phyloP scores from a whole-genome alignment of 2,888 invertebrate species.

The Drosophila mercatorum region DNA sequence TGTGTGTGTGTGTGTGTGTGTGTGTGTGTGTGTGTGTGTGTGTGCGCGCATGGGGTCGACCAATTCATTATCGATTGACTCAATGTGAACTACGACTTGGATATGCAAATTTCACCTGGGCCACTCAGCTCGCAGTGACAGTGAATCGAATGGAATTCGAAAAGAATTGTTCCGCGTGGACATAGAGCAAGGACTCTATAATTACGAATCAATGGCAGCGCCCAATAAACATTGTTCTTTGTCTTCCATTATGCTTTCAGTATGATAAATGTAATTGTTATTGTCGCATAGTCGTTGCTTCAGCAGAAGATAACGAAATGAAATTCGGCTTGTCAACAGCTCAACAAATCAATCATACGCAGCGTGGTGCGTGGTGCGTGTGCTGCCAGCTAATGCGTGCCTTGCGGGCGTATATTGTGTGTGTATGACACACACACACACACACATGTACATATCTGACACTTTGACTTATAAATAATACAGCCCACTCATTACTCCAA shows the following conservation, averaged over 20 bases:
- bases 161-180: constrained; percentile 1
- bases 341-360: constrained; percentile 78
- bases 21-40: constrained; percentile 17
- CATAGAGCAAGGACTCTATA: constrained; percentile 24
- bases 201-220: constrained; percentile 44
- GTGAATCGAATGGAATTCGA: neutral
- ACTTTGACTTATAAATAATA: constrained; percentile 68
- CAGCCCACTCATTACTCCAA: constrained; percentile 51
- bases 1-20: neutral
- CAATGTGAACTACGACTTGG: constrained; percentile 42
- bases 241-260: constrained; percentile 13
- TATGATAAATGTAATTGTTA: constrained; percentile 62
- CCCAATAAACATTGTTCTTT: constrained; percentile 10
- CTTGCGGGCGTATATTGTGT: constrained; percentile 3
- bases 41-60: constrained; percentile 6
- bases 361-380: constrained; percentile 56
- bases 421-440: neutral
- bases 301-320: constrained; percentile 6
- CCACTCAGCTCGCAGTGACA: constrained; percentile 6
- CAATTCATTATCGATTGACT: constrained; percentile 69
- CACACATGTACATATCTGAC: constrained; percentile 38
- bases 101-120: constrained; percentile 37
- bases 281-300: constrained; percentile 25
- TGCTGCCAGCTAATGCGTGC: constrained; percentile 32
- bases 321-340: constrained; percentile 65